These are phyloP conservation scores for Harpegnathos saltator DNA, from an alignment of 1,140 invertebrate genomes.

Conservation along the genomic window DNA sequence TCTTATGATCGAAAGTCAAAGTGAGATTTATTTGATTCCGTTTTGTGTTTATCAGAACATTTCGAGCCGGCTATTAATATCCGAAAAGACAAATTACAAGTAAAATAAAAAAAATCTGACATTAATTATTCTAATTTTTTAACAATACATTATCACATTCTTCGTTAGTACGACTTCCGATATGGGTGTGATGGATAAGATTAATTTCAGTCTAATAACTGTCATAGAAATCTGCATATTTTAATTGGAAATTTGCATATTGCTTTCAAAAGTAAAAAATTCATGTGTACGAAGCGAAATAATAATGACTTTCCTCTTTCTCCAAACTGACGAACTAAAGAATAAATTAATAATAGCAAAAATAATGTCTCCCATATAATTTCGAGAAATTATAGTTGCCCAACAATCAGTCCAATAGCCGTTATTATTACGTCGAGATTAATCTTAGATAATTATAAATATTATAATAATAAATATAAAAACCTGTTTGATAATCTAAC, in stretches of 20 bases:
- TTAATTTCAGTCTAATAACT: conserved; percentile 1
- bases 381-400: no score
- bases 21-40: not conserved
- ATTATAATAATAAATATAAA: no score
- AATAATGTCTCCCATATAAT: no score
- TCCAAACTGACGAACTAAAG: no score
- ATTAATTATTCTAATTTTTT: no score
- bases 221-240: not conserved
- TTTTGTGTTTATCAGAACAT: not conserved
- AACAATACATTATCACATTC: not conserved
- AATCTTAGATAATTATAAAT: no score
- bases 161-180: not conserved
- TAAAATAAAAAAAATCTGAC: not conserved
- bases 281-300: not conserved
- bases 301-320: not conserved
- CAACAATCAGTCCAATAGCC: no score
- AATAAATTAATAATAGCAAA: no score
- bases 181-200: not conserved
- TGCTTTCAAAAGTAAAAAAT: no score
- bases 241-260: not conserved
- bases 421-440: no score
- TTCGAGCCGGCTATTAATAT: not conserved
- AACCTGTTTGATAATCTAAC: no score
- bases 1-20: no score
- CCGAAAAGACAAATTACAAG: not conserved